Base-by-base conservation (phyloP, 1,140 invertebrate species). In the Hyles euphorbiae region DNA sequence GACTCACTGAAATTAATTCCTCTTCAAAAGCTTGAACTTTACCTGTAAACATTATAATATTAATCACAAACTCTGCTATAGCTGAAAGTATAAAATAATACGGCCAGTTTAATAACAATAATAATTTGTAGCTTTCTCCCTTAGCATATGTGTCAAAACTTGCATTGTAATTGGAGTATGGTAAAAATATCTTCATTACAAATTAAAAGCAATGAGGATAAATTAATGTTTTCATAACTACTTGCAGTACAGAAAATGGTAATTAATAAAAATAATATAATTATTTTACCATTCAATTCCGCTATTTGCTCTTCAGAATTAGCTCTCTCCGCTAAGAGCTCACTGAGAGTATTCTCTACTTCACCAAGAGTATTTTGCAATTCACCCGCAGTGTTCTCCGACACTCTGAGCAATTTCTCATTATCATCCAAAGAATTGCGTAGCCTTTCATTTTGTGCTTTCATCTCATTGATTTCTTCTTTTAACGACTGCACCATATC, bases 401-500 rank as follows among this genome's bases (percentile, higher is more conserved):
- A 88, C 12, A 88, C 86, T 55, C 86, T 67, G 6, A 88, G 74
- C 47, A 88, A 67, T 55, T 88, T 88, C 47, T 88, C 86, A 67
- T 87, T 87, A 56, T 83, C 81, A 54, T 85, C 82, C 36, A 90
- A 74, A 51, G 88, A 88, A 36, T 81, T 83, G 11, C 87, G 66
- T 34, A 90, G 69, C 53, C 88, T 80, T 2, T 87, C 80, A 53
- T 89, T 90, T 45, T 81, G 81, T 58, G 78, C 81, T 60, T 82
- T 88, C 44, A 78, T 53, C 60, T 83, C 84, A 53, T 83, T 88
- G 33, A 96, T 87, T 71, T 94, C 90, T 44, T 90, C 87, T 60
- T 93, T 92, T 2, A 93, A 74, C 5, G 91, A 90, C 3, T 88
- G 82, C 2, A 95, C 92, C 91, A 94, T 93, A 75, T 94, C 93